Evolutionary conservation across 2,797 vertebrate species (phyloP).

Genomic region (Pygocentrus nattereri): DNA sequence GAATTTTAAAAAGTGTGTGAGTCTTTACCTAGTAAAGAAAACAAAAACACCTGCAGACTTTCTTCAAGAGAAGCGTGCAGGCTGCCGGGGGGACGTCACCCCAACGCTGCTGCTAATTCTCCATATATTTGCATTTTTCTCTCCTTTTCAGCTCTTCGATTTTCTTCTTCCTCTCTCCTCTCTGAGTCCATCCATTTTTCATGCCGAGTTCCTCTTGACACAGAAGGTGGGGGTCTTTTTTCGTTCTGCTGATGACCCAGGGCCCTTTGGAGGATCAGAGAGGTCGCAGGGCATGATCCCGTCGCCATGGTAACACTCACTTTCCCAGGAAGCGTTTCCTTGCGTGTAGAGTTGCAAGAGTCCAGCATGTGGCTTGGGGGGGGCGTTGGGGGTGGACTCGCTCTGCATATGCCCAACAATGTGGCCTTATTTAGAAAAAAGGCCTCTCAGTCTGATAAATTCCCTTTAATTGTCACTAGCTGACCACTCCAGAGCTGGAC

Average conservation of each 20-base stretch:
- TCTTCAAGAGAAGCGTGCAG: constrained; percentile 44
- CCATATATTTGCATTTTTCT: constrained; percentile 10
- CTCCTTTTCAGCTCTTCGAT: neutral
- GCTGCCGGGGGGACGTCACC: constrained; percentile 34
- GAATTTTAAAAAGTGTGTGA: neutral
- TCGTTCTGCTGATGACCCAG: constrained; percentile 53
- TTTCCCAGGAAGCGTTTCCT: constrained; percentile 67
- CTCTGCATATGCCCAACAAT: constrained; percentile 5
- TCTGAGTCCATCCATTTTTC: constrained; percentile 64
- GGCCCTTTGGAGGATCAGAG: constrained; percentile 58
- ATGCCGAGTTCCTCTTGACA: constrained; percentile 51
- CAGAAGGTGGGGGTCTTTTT: constrained; percentile 38
- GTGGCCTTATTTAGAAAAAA: constrained; percentile 6
- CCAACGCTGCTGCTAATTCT: neutral
- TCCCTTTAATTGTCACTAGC: constrained; percentile 30
- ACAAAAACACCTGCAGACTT: neutral
- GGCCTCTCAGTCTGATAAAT: constrained; percentile 27
- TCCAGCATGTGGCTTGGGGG: neutral
- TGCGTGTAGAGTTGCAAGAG: constrained; percentile 56
- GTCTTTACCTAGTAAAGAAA: neutral
- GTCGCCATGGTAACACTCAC: constrained; percentile 69
- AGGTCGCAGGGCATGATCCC: constrained; percentile 73
- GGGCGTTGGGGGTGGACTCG: constrained; percentile 10
- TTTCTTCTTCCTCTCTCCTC: neutral
- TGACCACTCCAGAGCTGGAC: constrained; percentile 8